Evolutionary conservation across 2,888 invertebrate species (phyloP).

Genomic region (Penaeus monodon): DNA sequence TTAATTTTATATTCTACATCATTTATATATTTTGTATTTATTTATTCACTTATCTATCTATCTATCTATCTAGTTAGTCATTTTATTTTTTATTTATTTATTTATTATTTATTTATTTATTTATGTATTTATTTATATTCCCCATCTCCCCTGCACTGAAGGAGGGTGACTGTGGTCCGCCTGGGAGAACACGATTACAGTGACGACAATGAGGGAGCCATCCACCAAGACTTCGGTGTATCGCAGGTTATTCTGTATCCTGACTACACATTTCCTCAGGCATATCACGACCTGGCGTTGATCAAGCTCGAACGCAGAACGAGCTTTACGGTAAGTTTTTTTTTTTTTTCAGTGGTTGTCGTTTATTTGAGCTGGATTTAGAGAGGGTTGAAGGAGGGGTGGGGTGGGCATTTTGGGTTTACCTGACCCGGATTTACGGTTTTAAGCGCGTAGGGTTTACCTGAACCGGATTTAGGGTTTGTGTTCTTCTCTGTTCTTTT

Average conservation of each 20-base stretch:
- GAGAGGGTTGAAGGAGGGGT: no score
- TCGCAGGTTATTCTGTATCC: constrained; percentile 7
- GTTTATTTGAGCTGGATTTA: not conserved
- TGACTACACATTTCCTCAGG: constrained; percentile 7
- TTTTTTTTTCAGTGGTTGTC: not conserved
- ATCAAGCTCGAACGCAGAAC: constrained; percentile 12
- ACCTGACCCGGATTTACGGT: no score
- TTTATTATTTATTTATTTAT: no score
- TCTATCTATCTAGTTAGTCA: no score
- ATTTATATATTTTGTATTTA: no score
- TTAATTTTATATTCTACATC: no score
- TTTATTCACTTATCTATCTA: no score
- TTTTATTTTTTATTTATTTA: no score
- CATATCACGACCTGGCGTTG: constrained; percentile 50
- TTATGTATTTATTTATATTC: no score
- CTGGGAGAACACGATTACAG: constrained; percentile 52
- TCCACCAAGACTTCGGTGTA: constrained; percentile 15
- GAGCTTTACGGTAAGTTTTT: not conserved
- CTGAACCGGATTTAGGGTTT: no score
- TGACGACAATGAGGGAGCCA: constrained; percentile 14
- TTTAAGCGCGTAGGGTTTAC: no score
- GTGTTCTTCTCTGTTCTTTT: not conserved
- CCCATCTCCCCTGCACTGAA: not conserved
- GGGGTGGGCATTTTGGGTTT: no score
- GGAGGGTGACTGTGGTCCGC: constrained; percentile 28